These are phyloP conservation scores for Limnephilus lunatus DNA, from an alignment of 2,888 invertebrate species.

Conservation along the genomic window DNA sequence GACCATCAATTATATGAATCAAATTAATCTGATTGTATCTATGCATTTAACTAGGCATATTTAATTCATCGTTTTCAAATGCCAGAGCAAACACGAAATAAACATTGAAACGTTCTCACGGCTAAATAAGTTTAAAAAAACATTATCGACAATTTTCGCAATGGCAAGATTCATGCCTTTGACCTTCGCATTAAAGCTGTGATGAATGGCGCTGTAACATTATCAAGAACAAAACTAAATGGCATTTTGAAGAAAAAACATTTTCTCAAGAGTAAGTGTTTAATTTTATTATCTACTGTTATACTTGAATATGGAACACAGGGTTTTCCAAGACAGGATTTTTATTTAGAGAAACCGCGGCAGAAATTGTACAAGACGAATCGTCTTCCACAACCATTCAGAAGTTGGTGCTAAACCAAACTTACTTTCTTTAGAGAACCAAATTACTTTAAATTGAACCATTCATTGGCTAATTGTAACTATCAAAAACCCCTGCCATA, in stretches of 20 bases:
- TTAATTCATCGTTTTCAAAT: neutral
- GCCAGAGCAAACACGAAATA: neutral
- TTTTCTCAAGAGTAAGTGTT: neutral
- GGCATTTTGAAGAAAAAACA: neutral
- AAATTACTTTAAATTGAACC: neutral
- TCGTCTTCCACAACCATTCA: neutral
- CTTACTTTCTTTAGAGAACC: no score
- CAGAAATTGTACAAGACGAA: conserved; percentile 7
- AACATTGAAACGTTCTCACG: conserved; percentile 8
- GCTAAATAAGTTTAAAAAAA: neutral
- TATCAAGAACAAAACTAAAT: neutral
- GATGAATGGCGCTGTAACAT: neutral
- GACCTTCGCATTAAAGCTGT: conserved; percentile 5
- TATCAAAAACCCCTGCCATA: no score
- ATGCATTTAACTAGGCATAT: neutral
- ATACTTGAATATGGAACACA: no score
- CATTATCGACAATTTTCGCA: conserved; percentile 2
- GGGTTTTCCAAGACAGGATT: neutral
- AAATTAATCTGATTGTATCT: neutral
- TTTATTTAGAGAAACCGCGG: conserved; percentile 2
- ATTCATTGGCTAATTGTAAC: neutral
- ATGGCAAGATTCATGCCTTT: conserved; percentile 6
- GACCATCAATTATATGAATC: neutral
- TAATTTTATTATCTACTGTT: no score
- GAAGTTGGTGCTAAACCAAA: no score